Evolutionary conservation across 1,140 invertebrate genomes (phyloP), one percentile per base, ranked within the genome.

Genomic region (Saccostrea echinata): DNA sequence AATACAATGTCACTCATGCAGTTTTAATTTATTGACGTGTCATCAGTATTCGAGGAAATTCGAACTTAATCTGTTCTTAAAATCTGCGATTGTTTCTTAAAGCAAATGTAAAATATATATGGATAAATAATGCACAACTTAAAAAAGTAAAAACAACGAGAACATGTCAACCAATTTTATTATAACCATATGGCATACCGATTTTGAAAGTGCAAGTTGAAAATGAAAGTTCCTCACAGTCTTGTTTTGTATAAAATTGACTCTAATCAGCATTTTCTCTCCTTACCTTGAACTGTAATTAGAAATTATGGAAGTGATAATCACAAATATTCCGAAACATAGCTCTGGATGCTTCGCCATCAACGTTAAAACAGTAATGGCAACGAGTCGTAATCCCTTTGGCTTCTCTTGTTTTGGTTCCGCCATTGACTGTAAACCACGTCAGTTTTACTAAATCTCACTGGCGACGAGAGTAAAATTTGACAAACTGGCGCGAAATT

Each of bases 301-400:
- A 30, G 89, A 82, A 52, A 92, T 64, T 35, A 93, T 52, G 24
- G 89, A 90, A 3, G 92, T 33, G 9, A 90, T 33, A 33, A 91
- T 64, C 13, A 82, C 86, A 12, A 91, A 43, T 27, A 91, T 43
- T 8, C 90, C 68, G 33, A 90, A 51, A 89, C 87, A 92, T 82
- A 93, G 64, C 81, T 91, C 89, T 55, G 91, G 91, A 87, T 92
- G 91, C 87, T 88, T 90, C 61, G 91, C 90, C 92, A 93, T 93
- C 80, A 84, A 89, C 87, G 88, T 89, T 61, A 87, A 84, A 43
- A 90, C 30, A 27, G 85, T 87, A 89, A 89, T 88, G 87, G 85
- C 71, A 55, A 85, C 71, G 52, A 83, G 64, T 24, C 76, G 51
- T 84, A 82, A 71, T n/a, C 76, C 84, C 87, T 87, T 88, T 84